A percentile compares a stretch with the other conserved stretches of the same genome.
Conservation (phyloP, 2,797 vertebrate genomes). For the Hyperoplus lanceolatus region DNA sequence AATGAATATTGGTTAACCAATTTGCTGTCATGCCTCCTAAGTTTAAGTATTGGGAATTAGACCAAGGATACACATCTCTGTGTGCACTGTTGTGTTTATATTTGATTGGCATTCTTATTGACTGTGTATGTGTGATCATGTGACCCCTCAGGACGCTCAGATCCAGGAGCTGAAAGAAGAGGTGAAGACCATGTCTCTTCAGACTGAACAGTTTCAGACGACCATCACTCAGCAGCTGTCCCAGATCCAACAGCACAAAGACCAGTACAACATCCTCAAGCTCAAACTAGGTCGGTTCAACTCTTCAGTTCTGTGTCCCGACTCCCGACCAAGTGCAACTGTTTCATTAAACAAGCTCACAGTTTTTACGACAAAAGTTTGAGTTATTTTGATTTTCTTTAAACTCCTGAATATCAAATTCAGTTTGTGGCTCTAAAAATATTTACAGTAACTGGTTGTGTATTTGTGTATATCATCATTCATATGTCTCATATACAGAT, state of each 20-base stretch:
- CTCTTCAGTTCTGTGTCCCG: background rate
- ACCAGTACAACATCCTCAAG: conserved; percentile 99
- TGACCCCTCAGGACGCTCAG: conserved; percentile 88
- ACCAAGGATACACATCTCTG: too few relatives aligned
- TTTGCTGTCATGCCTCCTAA: too few relatives aligned
- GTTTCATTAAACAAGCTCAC: background rate
- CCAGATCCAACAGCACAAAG: conserved; percentile 98
- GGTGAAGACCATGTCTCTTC: conserved; percentile 83
- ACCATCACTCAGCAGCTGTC: conserved; percentile 91
- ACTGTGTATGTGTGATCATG: background rate
- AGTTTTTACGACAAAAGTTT: background rate
- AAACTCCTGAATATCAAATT: background rate
- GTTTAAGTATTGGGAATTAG: too few relatives aligned
- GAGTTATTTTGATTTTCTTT: background rate
- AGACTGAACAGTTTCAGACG: conserved; percentile 91
- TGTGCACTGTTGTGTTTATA: background rate
- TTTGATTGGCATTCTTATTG: background rate
- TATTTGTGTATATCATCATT: background rate
- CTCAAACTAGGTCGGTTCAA: conserved; percentile 90
- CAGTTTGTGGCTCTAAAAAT: background rate
- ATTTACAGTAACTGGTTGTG: background rate
- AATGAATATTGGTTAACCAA: too few relatives aligned
- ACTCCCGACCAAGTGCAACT: too few relatives aligned
- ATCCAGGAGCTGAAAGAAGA: conserved; percentile 94
- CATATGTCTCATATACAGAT: background rate